phyloP scores from a whole-genome alignment of 2,113 vertebrate species.

The Pterocles burchelli region DNA sequence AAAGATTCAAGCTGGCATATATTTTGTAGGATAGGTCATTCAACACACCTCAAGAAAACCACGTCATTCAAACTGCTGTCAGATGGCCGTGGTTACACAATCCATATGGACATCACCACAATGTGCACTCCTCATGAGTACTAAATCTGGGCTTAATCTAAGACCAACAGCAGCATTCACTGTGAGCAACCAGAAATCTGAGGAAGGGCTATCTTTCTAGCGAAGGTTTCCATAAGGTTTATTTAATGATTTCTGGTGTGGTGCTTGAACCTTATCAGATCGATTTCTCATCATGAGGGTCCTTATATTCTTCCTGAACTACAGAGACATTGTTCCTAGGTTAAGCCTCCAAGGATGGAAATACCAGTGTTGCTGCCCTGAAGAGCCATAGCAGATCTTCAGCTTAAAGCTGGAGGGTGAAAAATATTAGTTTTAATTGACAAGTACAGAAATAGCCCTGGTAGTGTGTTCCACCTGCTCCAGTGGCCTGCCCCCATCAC shows the following conservation, averaged over 20 bases:
- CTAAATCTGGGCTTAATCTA: background rate
- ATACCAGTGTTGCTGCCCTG: background rate
- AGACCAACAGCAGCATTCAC: background rate
- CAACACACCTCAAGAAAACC: background rate
- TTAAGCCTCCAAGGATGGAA: background rate
- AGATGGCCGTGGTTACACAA: background rate
- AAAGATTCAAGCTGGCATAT: background rate
- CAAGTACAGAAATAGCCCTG: background rate
- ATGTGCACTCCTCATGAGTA: background rate
- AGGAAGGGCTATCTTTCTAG: background rate
- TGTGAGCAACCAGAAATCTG: rapidly evolving
- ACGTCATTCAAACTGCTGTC: background rate
- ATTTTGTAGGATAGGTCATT: background rate
- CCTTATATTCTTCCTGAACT: background rate
- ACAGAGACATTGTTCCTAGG: background rate
- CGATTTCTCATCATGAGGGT: background rate
- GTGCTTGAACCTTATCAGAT: background rate
- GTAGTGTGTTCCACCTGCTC: background rate
- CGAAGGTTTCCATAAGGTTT: background rate
- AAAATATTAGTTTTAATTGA: background rate
- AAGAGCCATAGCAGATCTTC: background rate
- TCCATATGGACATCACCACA: background rate
- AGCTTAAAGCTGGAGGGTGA: background rate
- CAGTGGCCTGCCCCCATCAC: background rate
- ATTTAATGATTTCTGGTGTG: background rate